phyloP scores from a whole-genome alignment of 2,888 invertebrate species.

The Cetonia aurata region DNA sequence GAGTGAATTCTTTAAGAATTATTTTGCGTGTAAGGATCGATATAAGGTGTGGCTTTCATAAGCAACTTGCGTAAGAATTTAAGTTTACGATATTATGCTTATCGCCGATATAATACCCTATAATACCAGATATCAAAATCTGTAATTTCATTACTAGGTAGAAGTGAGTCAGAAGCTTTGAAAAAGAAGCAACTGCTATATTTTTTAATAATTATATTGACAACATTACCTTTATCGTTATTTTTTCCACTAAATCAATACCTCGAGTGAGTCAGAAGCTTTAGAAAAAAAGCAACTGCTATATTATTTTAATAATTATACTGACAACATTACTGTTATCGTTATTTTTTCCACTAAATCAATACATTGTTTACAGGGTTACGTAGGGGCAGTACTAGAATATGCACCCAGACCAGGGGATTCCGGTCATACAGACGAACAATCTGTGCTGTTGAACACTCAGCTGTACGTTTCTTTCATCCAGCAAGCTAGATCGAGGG shows the following conservation, averaged over 20 bases:
- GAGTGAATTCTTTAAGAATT: no score
- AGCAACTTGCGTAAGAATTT: no score
- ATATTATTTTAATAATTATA: no score
- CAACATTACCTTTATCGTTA: neutral
- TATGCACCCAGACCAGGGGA: conserved; percentile 65
- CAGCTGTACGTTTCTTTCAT: conserved; percentile 55
- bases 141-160: neutral
- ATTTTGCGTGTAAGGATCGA: no score
- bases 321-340: no score
- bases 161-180: neutral
- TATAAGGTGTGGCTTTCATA: no score
- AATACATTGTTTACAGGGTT: conserved; percentile 63
- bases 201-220: neutral
- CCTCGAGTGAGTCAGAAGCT: no score
- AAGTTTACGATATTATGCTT: no score
- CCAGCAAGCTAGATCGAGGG: conserved; percentile 47
- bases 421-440: conserved; percentile 50
- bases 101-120: no score
- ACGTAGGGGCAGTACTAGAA: conserved; percentile 75
- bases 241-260: no score
- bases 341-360: neutral
- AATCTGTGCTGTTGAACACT: conserved; percentile 50
- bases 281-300: no score
- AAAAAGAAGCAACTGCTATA: neutral
- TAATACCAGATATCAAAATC: no score